These are phyloP conservation scores for Epirrhoe tristata DNA, from an alignment of 2,888 invertebrate species.

Conservation along the genomic window DNA sequence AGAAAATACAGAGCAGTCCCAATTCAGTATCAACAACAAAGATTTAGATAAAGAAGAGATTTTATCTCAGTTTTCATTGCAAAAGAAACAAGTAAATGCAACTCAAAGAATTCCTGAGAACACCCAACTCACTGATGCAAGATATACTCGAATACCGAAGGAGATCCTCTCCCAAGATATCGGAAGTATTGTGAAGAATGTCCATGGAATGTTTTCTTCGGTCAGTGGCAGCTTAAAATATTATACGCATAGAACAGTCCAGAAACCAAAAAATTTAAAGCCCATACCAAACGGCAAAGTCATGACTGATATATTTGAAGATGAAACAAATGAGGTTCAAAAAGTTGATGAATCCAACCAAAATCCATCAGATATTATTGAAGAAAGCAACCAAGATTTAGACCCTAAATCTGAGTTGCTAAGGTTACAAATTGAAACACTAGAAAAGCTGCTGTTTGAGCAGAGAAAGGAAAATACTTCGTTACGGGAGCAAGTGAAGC, in stretches of 20 bases:
- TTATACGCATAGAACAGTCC: constrained; percentile 66
- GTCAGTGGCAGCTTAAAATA: constrained; percentile 78
- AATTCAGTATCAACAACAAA: constrained; percentile 50
- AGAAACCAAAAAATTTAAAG: constrained; percentile 62
- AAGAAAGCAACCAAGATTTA: constrained; percentile 18
- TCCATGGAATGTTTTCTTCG: constrained; percentile 80
- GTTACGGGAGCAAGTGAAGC: constrained; percentile 67
- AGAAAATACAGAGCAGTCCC: constrained; percentile 41
- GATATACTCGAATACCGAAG: constrained; percentile 68
- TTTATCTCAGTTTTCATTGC: constrained; percentile 63
- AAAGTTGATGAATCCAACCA: not conserved
- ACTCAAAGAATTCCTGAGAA: constrained; percentile 69
- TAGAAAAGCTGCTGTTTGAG: constrained; percentile 70
- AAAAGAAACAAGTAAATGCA: constrained; percentile 68
- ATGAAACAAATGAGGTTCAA: constrained; percentile 49
- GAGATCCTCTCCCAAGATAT: constrained; percentile 75
- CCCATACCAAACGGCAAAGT: constrained; percentile 68
- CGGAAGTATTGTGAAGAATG: constrained; percentile 79
- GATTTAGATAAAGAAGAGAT: constrained; percentile 67
- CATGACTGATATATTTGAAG: constrained; percentile 79
- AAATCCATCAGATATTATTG: not conserved
- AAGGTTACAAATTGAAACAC: constrained; percentile 68
- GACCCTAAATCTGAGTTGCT: constrained; percentile 53
- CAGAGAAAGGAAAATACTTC: constrained; percentile 70
- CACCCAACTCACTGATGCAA: constrained; percentile 52